Percentiles rank a stretch among this genome's conserved stretches.
phyloP scores from a whole-genome alignment of 2,888 invertebrate genomes.

The Drosophila nr. fundita region DNA sequence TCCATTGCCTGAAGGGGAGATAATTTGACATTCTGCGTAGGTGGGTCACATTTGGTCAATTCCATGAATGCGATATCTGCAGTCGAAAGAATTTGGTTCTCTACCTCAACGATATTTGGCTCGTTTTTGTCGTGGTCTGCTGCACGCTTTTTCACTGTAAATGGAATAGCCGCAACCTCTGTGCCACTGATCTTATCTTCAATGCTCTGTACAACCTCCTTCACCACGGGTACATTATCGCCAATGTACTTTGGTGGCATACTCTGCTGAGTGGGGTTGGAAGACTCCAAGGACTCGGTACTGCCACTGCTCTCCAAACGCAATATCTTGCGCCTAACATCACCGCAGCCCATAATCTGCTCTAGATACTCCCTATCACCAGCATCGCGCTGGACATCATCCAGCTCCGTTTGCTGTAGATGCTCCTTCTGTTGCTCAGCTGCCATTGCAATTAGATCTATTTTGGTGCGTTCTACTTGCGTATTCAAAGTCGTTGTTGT shows the following conservation, averaged over 20 bases:
- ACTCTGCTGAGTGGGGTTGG: slow-evolving; percentile 24
- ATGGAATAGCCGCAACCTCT: slow-evolving; percentile 70
- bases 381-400: slow-evolving; percentile 37
- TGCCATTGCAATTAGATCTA: slow-evolving; percentile 53
- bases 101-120: slow-evolving; percentile 63
- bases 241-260: slow-evolving; percentile 62
- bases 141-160: slow-evolving; percentile 80
- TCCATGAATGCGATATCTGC: slow-evolving; percentile 70
- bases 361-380: slow-evolving; percentile 77
- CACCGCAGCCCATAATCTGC: slow-evolving; percentile 85
- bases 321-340: slow-evolving; percentile 87
- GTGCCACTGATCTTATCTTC: slow-evolving; percentile 85
- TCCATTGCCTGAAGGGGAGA: slow-evolving; percentile 70
- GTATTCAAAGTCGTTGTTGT: slow-evolving; percentile 58
- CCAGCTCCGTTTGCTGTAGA: slow-evolving; percentile 22
- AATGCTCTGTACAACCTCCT: slow-evolving; percentile 86
- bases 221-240: slow-evolving; percentile 85
- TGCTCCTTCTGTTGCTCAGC: slow-evolving; percentile 13
- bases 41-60: slow-evolving; percentile 64
- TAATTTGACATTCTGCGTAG: slow-evolving; percentile 58
- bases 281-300: slow-evolving; percentile 61
- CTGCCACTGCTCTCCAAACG: slow-evolving; percentile 84
- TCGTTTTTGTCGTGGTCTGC: slow-evolving; percentile 49
- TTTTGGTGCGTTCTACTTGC: slow-evolving; percentile 60
- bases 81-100: slow-evolving; percentile 74